These are phyloP conservation scores for Amblyornis subalaris DNA, from an alignment of 2,113 vertebrate genomes.

Conservation along the genomic window DNA sequence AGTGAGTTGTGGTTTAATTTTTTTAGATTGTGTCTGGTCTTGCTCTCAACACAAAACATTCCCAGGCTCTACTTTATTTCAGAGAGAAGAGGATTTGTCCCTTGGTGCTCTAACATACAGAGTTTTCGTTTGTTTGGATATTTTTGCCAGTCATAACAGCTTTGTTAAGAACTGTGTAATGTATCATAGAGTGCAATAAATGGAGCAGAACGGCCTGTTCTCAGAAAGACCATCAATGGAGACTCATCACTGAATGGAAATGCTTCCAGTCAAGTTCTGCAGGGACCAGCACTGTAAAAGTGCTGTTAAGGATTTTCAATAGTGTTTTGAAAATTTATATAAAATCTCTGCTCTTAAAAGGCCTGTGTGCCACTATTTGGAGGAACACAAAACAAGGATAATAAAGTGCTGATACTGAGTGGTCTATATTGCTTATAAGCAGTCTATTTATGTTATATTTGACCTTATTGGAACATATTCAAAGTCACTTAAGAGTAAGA, in stretches of 20 bases:
- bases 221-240: not conserved
- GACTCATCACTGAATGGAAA: slow-evolving; percentile 5
- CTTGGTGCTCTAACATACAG: not conserved
- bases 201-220: slow-evolving; percentile 14
- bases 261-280: slow-evolving; percentile 1
- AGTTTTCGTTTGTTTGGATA: slow-evolving; percentile 27
- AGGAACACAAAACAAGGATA: not conserved
- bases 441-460: not conserved
- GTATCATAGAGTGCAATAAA: slow-evolving; percentile 11
- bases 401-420: not conserved
- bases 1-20: not conserved
- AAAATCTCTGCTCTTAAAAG: not conserved
- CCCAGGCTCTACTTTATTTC: not conserved
- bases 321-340: not conserved
- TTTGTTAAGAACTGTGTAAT: slow-evolving; percentile 18
- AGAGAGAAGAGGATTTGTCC: not conserved
- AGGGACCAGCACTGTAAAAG: not conserved
- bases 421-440: not conserved
- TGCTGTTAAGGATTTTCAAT: not conserved
- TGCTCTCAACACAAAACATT: not conserved
- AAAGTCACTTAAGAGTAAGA: not conserved
- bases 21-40: not conserved
- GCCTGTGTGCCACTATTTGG: not conserved
- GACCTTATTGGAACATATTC: not conserved
- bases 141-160: slow-evolving; percentile 12